Evolutionary conservation across 2,797 vertebrate genomes (phyloP), one percentile per base, ranked within the genome.

Genomic region (Gambusia yucatana): DNA sequence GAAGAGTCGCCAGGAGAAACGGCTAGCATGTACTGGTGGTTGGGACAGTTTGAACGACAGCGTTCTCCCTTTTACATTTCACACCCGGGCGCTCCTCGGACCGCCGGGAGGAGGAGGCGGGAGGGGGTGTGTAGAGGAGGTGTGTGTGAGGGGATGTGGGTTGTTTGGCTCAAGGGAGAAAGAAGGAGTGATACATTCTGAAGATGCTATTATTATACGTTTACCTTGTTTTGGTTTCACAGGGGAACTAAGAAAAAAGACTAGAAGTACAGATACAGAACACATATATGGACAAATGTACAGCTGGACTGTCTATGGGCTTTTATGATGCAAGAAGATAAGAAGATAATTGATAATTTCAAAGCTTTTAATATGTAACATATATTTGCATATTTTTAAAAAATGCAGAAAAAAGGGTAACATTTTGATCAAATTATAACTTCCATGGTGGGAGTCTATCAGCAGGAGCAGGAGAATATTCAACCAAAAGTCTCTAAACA

Each of bases 51-150:
- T 97, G 97, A 98, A 97, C 87, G 97, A 97, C 97, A 97, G 96
- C 94, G 86, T 96, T 95, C 93, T 96, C 96, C 97, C 97, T 99
- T 97, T 98, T 97, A 97, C 97, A 98, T 99, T 99, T 99, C 97
- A 99, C 97, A 98, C 97, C 95, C 96, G 94, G 96, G 92, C 96
- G 97, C 93, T 93, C 92, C 87, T 92, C 80, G 90, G 88, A 91
- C 79, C n/a, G 91, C 92, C 90, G 69, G 85, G 88, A 88, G 90
- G 87, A 65, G 82, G 85, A 70, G 83, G 76, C 47, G 44, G 67
- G 75, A 41, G 82, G 50, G 83, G 88, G 67, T 84, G 83, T 75
- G 83, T 75, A 78, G 81, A 76, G 84, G 77, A 79, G 82, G 86
- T 43, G 85, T 73, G 81, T 28, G 70, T 50, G 46, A 48, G 77